phyloP scores from a whole-genome alignment of 2,797 vertebrate genomes.

The Girardinus metallicus region DNA sequence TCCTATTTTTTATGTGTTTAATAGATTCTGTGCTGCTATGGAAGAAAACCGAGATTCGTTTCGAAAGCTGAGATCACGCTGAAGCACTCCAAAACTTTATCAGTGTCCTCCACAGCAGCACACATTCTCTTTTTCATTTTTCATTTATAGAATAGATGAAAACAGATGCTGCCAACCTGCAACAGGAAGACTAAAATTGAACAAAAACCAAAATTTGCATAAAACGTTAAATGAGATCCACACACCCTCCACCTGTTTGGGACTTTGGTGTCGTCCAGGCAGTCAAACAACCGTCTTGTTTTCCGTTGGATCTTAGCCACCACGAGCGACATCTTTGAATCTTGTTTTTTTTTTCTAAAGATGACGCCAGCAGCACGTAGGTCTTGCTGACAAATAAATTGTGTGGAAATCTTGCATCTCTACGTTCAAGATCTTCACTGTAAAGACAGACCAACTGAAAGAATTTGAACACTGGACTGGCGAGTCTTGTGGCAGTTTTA shows the following conservation, averaged over 20 bases:
- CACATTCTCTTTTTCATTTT: neutral
- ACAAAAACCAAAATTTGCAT: neutral
- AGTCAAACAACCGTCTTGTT: constrained; percentile 16
- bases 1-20: neutral
- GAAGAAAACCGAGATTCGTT: neutral
- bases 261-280: constrained; percentile 8
- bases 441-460: neutral
- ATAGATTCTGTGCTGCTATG: neutral
- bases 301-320: neutral
- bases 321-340: neutral
- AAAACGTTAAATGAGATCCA: neutral
- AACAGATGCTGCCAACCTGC: neutral
- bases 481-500: neutral
- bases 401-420: neutral
- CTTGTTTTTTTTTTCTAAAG: neutral
- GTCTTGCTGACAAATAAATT: neutral
- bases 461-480: neutral
- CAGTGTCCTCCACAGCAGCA: neutral
- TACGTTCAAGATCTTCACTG: too few relatives aligned
- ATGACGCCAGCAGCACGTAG: neutral
- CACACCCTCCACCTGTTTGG: neutral
- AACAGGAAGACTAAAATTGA: neutral
- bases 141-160: neutral
- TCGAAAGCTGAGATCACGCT: neutral
- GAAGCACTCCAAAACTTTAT: neutral